A percentile compares a stretch with the other conserved stretches of the same genome.
These are phyloP conservation scores for Porites divaricata DNA, from an alignment of 92 coral and sea anemone genomes.

Conservation along the genomic window DNA sequence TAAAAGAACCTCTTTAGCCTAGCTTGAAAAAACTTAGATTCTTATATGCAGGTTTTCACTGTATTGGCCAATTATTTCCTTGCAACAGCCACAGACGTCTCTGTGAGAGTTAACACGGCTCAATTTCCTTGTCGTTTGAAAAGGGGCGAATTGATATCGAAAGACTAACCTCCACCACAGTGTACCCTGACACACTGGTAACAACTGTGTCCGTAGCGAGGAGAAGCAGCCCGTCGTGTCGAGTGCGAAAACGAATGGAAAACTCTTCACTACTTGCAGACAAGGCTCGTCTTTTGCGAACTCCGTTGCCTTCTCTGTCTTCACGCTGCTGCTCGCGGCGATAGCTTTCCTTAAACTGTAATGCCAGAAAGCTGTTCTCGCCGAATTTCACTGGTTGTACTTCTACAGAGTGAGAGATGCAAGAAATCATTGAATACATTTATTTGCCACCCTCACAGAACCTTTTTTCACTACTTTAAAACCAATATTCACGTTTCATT, in stretches of 20 bases:
- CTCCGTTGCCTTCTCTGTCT: constrained; percentile 49
- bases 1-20: too few relatives aligned
- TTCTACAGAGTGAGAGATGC: constrained; percentile 32
- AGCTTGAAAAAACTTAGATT: too few relatives aligned
- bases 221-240: constrained; percentile 54
- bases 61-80: too few relatives aligned
- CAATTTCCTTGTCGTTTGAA: too few relatives aligned
- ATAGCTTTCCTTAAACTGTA: constrained; percentile 84
- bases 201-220: constrained; percentile 60
- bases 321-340: constrained; percentile 81
- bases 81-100: too few relatives aligned
- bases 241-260: constrained; percentile 63
- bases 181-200: constrained; percentile 48
- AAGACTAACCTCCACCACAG: constrained; percentile 58
- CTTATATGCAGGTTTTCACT: too few relatives aligned
- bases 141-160: too few relatives aligned
- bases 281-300: constrained; percentile 75
- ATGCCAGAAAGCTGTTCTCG: constrained; percentile 69
- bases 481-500: too few relatives aligned
- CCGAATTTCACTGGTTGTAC: constrained; percentile 79
- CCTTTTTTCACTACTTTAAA: too few relatives aligned
- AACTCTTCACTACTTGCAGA: constrained; percentile 38
- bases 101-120: too few relatives aligned
- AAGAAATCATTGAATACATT: background rate
- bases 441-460: too few relatives aligned